Evolutionary conservation across 2,113 vertebrate species (phyloP).

Genomic region (Australoheros scitulus): DNA sequence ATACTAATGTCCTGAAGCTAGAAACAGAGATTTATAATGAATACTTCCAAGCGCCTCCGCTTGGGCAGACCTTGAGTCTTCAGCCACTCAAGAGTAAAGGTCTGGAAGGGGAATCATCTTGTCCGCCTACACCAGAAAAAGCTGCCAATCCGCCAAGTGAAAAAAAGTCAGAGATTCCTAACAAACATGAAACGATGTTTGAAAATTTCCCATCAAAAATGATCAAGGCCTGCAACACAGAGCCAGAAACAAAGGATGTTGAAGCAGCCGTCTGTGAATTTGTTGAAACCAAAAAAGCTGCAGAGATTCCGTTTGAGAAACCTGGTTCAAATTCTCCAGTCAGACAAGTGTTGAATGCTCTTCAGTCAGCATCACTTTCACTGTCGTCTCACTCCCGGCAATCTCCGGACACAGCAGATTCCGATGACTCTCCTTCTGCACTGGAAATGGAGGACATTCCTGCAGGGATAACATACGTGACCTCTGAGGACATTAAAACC

Average conservation of each 20-base stretch:
- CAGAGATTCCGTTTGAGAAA: slow-evolving; percentile 61
- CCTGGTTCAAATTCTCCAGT: slow-evolving; percentile 66
- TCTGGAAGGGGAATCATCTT: slow-evolving; percentile 2
- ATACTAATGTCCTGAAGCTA: slow-evolving; percentile 68
- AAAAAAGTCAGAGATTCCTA: slow-evolving; percentile 17
- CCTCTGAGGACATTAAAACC: slow-evolving; percentile 53
- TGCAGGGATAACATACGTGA: slow-evolving; percentile 77
- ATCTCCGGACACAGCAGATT: slow-evolving; percentile 77
- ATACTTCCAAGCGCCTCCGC: slow-evolving; percentile 75
- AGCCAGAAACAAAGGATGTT: slow-evolving; percentile 36
- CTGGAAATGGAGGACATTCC: slow-evolving; percentile 83
- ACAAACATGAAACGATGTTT: slow-evolving; percentile 12
- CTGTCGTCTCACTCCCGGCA: slow-evolving; percentile 67
- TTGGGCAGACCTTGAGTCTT: slow-evolving; percentile 64
- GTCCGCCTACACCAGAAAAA: slow-evolving; percentile 9
- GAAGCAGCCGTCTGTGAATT: slow-evolving; percentile 30
- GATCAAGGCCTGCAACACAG: background rate
- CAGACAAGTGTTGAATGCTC: slow-evolving; percentile 66
- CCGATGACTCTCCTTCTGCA: slow-evolving; percentile 83
- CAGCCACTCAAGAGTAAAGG: slow-evolving; percentile 51
- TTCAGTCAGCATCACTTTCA: slow-evolving; percentile 66
- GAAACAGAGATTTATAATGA: slow-evolving; percentile 75
- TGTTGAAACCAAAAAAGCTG: slow-evolving; percentile 55
- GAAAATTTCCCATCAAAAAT: slow-evolving; percentile 11
- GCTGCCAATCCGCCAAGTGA: background rate